Evolutionary conservation across 2,888 invertebrate genomes (phyloP).

Genomic region (Keiferia lycopersicella): DNA sequence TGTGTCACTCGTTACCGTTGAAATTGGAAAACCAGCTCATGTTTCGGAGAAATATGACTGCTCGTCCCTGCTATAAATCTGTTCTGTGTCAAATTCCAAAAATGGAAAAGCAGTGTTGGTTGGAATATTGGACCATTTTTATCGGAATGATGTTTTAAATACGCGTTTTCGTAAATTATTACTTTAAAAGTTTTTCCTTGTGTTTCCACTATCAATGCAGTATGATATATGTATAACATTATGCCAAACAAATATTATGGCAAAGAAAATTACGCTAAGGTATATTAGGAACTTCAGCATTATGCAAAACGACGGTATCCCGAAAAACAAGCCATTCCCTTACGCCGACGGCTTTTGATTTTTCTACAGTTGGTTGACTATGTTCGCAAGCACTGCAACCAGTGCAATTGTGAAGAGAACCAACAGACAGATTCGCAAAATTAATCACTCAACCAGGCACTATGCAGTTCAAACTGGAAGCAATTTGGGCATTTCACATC

Average conservation of each 20-base stretch:
- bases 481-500: constrained; percentile 55
- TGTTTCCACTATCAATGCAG: no score
- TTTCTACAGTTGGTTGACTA: not conserved
- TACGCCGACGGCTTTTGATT: no score
- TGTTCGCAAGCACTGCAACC: not conserved
- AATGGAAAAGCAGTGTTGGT: constrained; percentile 7
- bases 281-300: no score
- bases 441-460: constrained; percentile 4
- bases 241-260: no score
- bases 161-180: no score
- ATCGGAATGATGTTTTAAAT: no score
- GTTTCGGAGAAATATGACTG: constrained; percentile 32
- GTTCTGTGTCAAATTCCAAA: constrained; percentile 27
- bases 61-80: constrained; percentile 30
- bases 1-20: constrained; percentile 29
- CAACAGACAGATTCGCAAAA: constrained; percentile 9
- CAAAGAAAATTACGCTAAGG: no score
- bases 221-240: no score
- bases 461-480: constrained; percentile 63
- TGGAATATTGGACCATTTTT: no score
- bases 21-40: constrained; percentile 30
- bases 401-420: not conserved
- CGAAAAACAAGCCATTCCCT: no score
- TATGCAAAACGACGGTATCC: no score
- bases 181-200: no score